These are phyloP conservation scores for Polyploca ridens DNA, from an alignment of 2,888 invertebrate species.

Conservation along the genomic window DNA sequence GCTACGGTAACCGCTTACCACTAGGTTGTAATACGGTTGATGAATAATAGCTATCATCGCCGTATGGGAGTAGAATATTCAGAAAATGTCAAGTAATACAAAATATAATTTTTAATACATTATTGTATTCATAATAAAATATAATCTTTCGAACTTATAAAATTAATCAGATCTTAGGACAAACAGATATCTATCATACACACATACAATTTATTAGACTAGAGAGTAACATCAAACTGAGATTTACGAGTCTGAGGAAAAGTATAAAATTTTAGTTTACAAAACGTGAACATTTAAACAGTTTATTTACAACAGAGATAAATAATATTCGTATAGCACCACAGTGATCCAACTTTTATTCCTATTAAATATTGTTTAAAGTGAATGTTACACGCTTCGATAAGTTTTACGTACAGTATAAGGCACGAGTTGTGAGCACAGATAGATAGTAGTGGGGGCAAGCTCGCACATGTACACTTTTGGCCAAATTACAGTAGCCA, in stretches of 20 bases:
- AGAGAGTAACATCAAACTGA: slow-evolving; percentile 77
- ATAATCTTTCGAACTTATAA: slow-evolving; percentile 68
- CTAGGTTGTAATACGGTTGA: no score
- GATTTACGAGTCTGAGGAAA: slow-evolving; percentile 38
- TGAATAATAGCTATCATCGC: no score
- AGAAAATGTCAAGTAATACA: slow-evolving; percentile 24
- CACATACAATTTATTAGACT: slow-evolving; percentile 75
- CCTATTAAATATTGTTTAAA: slow-evolving; percentile 21
- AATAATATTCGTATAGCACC: slow-evolving; percentile 52
- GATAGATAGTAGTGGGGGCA: no score
- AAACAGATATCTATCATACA: slow-evolving; percentile 56
- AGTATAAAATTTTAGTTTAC: not conserved
- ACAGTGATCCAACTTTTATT: slow-evolving; percentile 58
- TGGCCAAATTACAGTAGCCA: no score
- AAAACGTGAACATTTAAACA: not conserved
- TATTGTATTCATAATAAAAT: slow-evolving; percentile 67
- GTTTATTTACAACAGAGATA: slow-evolving; percentile 21
- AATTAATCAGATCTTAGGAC: slow-evolving; percentile 65
- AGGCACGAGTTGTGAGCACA: no score
- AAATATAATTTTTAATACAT: slow-evolving; percentile 32
- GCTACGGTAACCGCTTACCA: no score
- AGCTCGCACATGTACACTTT: no score
- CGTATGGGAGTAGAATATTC: not conserved
- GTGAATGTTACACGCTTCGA: not conserved
- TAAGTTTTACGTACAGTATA: not conserved